Evolutionary conservation across 2,113 vertebrate species (phyloP).

Genomic region (Panurus biarmicus): DNA sequence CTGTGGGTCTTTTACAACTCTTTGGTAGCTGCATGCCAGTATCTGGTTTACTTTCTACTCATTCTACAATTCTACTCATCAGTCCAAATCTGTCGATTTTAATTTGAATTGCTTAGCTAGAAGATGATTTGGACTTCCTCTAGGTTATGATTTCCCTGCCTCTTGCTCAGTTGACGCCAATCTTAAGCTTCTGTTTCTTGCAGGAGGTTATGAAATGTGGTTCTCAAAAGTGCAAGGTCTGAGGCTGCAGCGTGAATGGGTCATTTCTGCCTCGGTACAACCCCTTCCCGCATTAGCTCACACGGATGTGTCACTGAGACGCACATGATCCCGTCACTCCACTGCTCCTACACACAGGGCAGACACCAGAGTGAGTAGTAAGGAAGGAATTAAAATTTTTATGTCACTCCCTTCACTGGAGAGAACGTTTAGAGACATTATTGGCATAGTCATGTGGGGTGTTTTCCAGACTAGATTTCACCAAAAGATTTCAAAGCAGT

Average conservation of each 20-base stretch:
- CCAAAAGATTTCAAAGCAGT: background rate
- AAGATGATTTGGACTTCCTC: background rate
- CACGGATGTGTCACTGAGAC: background rate
- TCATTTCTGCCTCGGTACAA: background rate
- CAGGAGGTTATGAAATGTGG: background rate
- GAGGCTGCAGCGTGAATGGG: background rate
- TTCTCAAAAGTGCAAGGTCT: background rate
- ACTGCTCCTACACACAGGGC: background rate
- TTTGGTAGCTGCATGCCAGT: background rate
- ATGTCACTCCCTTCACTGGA: constrained; percentile 1
- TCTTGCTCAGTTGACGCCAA: background rate
- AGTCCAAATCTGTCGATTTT: background rate
- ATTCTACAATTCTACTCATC: background rate
- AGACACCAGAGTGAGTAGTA: background rate
- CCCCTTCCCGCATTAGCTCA: background rate
- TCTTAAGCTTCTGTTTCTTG: background rate
- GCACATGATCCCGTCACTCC: background rate
- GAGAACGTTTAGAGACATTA: background rate
- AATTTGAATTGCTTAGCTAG: background rate
- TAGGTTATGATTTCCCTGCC: background rate
- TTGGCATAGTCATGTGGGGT: background rate
- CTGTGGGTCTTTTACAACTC: background rate
- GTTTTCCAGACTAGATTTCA: constrained; percentile 10
- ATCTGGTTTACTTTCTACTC: background rate
- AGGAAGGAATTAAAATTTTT: constrained; percentile 27